Evolutionary conservation across 2,797 vertebrate species (phyloP).

Genomic region (Macrochelys suwanniensis): DNA sequence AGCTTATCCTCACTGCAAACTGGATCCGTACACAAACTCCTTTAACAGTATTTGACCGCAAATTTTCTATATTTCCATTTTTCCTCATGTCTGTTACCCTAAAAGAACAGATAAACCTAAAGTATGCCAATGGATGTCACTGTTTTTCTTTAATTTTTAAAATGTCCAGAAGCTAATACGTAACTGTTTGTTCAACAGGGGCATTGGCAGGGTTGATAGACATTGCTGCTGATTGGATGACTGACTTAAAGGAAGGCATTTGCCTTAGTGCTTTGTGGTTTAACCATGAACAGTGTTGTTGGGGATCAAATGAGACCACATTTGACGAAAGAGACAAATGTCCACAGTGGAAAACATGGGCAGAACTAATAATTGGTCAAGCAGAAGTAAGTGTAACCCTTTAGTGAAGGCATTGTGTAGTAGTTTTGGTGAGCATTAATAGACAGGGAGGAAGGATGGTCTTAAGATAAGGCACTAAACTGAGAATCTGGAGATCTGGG

Average conservation of each 20-base stretch:
- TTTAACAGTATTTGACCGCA: not conserved
- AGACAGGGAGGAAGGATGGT: not conserved
- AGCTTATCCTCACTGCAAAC: not conserved
- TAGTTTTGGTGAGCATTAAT: not conserved
- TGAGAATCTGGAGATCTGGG: fast-evolving
- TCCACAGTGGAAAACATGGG: slow-evolving; percentile 98
- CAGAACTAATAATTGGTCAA: slow-evolving; percentile 97
- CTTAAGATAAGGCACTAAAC: not conserved
- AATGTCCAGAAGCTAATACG: not conserved
- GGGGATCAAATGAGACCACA: slow-evolving; percentile 96
- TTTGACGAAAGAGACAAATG: slow-evolving; percentile 98
- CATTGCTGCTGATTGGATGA: slow-evolving; percentile 99
- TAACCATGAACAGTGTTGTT: slow-evolving; percentile 99
- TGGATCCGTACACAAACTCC: not conserved
- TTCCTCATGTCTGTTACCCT: not conserved
- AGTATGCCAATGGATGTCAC: not conserved
- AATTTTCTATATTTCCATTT: not conserved
- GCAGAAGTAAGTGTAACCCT: slow-evolving; percentile 89
- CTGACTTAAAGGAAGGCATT: slow-evolving; percentile 98
- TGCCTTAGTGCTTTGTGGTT: slow-evolving; percentile 98
- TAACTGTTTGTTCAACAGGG: slow-evolving; percentile 81
- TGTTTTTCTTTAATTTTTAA: not conserved
- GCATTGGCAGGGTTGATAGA: slow-evolving; percentile 97
- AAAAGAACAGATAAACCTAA: no score
- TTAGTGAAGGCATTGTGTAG: not conserved